Conservation (phyloP, 2,888 invertebrate genomes). For the Synanthedon vespiformis region DNA sequence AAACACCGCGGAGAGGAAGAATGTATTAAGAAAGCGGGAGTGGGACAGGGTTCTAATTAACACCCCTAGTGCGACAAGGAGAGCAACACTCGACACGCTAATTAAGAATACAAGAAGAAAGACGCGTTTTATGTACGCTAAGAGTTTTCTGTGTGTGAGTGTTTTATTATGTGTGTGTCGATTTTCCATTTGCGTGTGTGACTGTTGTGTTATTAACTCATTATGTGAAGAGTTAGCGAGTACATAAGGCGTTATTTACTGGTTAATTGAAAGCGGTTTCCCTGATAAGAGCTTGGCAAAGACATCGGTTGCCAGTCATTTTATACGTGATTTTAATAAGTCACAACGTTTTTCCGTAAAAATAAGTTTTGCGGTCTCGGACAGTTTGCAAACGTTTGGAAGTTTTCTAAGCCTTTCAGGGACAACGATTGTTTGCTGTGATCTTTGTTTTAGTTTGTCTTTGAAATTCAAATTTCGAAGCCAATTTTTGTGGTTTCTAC, state of each 20-base stretch:
- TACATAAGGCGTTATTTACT: slow-evolving; percentile 63
- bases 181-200: slow-evolving; percentile 49
- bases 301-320: slow-evolving; percentile 36
- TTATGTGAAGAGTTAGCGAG: slow-evolving; percentile 66
- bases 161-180: slow-evolving; percentile 28
- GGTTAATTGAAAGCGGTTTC: slow-evolving; percentile 65
- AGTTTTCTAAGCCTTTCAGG: background rate
- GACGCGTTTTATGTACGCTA: slow-evolving; percentile 64
- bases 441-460: too few species aligned
- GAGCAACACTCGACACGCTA: slow-evolving; percentile 65
- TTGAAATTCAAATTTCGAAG: too few species aligned
- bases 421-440: background rate
- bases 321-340: slow-evolving; percentile 23
- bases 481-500: too few species aligned
- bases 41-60: slow-evolving; percentile 64
- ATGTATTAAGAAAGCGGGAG: slow-evolving; percentile 72
- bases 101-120: slow-evolving; percentile 80
- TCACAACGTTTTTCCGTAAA: slow-evolving; percentile 13
- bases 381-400: background rate
- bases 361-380: slow-evolving; percentile 8
- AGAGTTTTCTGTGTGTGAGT: slow-evolving; percentile 40
- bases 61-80: slow-evolving; percentile 54
- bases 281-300: slow-evolving; percentile 50
- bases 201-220: slow-evolving; percentile 65
- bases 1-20: slow-evolving; percentile 70